A percentile compares a stretch with the other conserved stretches of the same genome.
These are phyloP conservation scores for Onychomys leucogaster DNA, from an alignment of 2,797 vertebrate species.

Conservation along the genomic window DNA sequence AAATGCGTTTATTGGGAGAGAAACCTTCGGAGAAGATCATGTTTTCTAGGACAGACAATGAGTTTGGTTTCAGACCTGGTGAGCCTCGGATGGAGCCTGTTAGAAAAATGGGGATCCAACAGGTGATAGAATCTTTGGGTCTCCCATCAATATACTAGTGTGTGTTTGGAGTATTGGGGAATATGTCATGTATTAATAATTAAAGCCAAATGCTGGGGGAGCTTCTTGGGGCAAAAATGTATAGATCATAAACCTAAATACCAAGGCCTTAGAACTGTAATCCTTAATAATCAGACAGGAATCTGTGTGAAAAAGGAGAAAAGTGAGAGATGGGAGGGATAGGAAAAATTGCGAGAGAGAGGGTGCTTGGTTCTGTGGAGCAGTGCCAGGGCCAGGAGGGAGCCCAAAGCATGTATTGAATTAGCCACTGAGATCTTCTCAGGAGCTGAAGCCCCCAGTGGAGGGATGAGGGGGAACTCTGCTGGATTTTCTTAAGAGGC, in stretches of 20 bases:
- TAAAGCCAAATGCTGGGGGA: background rate
- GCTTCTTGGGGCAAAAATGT: background rate
- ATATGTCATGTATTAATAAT: background rate
- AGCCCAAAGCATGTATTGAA: background rate
- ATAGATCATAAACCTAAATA: background rate
- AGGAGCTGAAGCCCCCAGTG: background rate
- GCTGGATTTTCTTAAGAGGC: background rate
- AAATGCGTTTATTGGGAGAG: background rate
- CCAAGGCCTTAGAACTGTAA: background rate
- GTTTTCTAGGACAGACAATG: background rate
- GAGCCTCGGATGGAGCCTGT: background rate
- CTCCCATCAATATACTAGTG: background rate
- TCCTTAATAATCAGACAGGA: background rate
- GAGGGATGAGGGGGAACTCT: background rate
- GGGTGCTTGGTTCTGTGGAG: background rate
- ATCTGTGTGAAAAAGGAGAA: background rate
- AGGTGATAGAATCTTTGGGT: background rate
- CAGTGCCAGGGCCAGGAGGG: too few species aligned
- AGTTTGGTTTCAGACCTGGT: background rate
- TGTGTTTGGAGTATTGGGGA: background rate
- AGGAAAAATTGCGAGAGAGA: background rate
- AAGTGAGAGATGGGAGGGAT: background rate
- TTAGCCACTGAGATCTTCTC: background rate
- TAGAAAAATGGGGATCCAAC: background rate
- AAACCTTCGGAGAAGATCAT: background rate